These are phyloP conservation scores for Amazona guildingii DNA, from an alignment of 2,113 vertebrate genomes.

Conservation along the genomic window DNA sequence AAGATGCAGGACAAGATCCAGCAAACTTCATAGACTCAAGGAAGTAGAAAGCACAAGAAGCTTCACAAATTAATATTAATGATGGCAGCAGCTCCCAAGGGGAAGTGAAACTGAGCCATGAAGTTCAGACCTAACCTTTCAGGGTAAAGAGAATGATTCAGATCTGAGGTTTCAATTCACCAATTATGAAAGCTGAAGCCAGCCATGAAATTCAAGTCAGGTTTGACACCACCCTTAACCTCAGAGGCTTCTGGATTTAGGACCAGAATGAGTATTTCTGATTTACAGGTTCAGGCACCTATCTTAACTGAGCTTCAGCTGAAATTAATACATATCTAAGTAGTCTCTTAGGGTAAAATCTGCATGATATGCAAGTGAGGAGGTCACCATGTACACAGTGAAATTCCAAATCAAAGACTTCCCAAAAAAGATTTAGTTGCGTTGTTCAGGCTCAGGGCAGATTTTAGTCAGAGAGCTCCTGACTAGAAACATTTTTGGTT, in stretches of 20 bases:
- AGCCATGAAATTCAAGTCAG: conserved; percentile 8
- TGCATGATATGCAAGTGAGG: not conserved
- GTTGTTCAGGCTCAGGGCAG: not conserved
- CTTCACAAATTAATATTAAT: conserved; percentile 51
- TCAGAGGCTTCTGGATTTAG: not conserved
- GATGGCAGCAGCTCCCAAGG: conserved; percentile 19
- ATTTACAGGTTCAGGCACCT: not conserved
- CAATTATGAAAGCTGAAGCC: not conserved
- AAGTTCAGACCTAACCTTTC: conserved; percentile 20
- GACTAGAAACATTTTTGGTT: not conserved
- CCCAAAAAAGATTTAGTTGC: not conserved
- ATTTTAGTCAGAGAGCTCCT: not conserved
- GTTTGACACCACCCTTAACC: not conserved
- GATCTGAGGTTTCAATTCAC: conserved; percentile 19
- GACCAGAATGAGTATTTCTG: not conserved
- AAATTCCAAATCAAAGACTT: not conserved
- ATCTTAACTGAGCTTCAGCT: not conserved
- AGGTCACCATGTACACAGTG: not conserved
- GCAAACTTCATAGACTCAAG: conserved; percentile 57
- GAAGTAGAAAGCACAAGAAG: conserved; percentile 54
- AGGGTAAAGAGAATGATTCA: conserved; percentile 14
- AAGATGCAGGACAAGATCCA: conserved; percentile 61
- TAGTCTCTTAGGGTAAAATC: not conserved
- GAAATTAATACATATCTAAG: not conserved
- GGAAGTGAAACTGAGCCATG: conserved; percentile 33